These are phyloP conservation scores for Chionomys nivalis DNA, from an alignment of 2,113 vertebrate species.

Conservation along the genomic window DNA sequence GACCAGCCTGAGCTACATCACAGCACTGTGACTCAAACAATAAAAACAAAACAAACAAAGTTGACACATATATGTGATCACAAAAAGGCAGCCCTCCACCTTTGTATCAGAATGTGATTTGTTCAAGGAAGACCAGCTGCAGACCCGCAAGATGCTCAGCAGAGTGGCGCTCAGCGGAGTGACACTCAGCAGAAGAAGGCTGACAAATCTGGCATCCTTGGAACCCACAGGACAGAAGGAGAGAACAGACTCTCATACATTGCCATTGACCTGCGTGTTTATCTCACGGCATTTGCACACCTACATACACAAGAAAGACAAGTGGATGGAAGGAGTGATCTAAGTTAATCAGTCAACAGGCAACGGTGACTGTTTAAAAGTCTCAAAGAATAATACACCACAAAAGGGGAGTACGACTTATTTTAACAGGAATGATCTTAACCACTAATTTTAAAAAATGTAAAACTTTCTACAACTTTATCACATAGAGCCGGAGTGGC, in stretches of 20 bases:
- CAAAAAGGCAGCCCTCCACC: not conserved
- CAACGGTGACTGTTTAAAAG: not conserved
- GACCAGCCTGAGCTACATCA: not conserved
- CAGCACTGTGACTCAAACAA: not conserved
- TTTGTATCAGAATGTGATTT: not conserved
- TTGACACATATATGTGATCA: not conserved
- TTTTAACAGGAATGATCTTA: not conserved
- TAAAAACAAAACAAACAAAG: not conserved
- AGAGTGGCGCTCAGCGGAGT: too few species aligned
- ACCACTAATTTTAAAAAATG: not conserved
- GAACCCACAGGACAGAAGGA: not conserved
- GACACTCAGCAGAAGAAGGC: too few species aligned
- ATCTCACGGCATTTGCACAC: rapidly evolving
- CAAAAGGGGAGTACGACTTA: not conserved
- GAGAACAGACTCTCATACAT: not conserved
- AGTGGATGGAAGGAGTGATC: not conserved
- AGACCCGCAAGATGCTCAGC: not conserved
- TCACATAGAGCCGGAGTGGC: not conserved
- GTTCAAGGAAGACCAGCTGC: not conserved
- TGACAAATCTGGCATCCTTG: not conserved
- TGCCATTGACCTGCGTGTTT: not conserved
- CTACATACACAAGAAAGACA: not conserved
- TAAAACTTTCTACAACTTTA: not conserved
- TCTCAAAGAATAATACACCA: not conserved
- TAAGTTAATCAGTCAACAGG: not conserved